These are phyloP conservation scores for Cheilosia soror DNA, from an alignment of 2,888 invertebrate genomes.

Conservation along the genomic window DNA sequence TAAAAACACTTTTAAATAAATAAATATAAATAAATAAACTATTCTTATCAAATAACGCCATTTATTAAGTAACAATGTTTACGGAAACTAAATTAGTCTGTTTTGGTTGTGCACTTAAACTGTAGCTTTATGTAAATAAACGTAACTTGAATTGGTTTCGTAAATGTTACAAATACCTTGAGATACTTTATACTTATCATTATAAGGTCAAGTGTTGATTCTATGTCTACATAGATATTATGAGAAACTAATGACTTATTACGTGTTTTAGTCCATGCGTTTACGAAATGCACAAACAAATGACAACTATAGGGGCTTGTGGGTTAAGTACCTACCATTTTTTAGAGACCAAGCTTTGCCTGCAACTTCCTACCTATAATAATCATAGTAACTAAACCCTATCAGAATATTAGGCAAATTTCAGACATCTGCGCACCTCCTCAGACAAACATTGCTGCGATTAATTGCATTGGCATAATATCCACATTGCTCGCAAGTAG, in stretches of 20 bases:
- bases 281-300: not conserved
- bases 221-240: not conserved
- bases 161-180: not conserved
- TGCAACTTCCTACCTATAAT: no score
- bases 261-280: not conserved
- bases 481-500: no score
- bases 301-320: no score
- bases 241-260: not conserved
- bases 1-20: not conserved
- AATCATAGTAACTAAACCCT: no score
- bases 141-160: not conserved
- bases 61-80: not conserved
- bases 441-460: no score
- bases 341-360: no score
- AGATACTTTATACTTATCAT: constrained; percentile 9
- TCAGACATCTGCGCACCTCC: no score
- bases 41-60: constrained; percentile 10
- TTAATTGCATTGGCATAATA: no score
- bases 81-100: not conserved
- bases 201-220: constrained; percentile 22
- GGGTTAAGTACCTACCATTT: not conserved
- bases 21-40: not conserved
- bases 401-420: no score
- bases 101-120: not conserved
- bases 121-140: not conserved